Conservation (phyloP, 2,113 vertebrate species). For the Azemiops feae region DNA sequence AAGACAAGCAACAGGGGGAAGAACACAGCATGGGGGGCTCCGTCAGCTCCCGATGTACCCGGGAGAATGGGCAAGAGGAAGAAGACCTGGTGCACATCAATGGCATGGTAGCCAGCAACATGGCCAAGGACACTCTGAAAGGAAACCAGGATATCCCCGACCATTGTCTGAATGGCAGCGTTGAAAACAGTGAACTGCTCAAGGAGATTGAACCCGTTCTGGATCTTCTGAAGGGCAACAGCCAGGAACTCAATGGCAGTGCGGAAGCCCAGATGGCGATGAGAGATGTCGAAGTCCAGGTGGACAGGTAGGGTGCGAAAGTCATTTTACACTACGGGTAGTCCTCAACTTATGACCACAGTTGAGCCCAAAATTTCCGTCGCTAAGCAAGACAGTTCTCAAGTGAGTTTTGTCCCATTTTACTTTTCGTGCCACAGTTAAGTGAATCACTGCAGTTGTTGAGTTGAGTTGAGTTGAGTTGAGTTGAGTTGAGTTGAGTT, state of each 20-base stretch:
- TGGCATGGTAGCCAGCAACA: conserved; percentile 49
- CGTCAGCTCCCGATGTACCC: conserved; percentile 59
- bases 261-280: conserved; percentile 73
- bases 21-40: conserved; percentile 67
- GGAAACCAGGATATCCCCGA: conserved; percentile 51
- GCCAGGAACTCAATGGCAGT: conserved; percentile 74
- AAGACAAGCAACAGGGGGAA: conserved; percentile 74
- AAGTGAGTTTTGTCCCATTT: not conserved
- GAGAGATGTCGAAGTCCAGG: conserved; percentile 86
- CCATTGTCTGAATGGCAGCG: conserved; percentile 74
- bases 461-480: not conserved
- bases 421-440: not conserved
- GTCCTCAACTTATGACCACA: not conserved
- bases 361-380: not conserved
- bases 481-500: not conserved
- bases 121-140: conserved; percentile 64
- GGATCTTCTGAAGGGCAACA: conserved; percentile 80
- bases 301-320: conserved; percentile 81
- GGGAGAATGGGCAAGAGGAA: conserved; percentile 58
- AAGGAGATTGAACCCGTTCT: conserved; percentile 92
- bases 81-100: conserved; percentile 63
- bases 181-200: conserved; percentile 85
- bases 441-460: not conserved
- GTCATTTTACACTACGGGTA: fast-evolving
- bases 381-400: not conserved